Evolutionary conservation across 2,113 vertebrate genomes (phyloP), one percentile per base, ranked within the genome.

Genomic region (Sorex fumeus): DNA sequence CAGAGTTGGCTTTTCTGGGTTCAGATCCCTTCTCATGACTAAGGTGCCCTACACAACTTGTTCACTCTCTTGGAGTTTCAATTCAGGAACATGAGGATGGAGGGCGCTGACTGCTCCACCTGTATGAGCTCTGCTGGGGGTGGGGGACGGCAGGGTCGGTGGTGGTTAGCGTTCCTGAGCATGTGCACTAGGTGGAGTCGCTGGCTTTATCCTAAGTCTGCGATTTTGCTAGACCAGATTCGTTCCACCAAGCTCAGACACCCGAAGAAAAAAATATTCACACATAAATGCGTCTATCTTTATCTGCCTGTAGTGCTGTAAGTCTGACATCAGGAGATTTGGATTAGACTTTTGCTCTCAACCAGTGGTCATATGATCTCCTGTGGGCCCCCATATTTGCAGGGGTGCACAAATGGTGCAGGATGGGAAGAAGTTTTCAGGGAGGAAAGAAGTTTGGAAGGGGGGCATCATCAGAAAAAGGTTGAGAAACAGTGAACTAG

Each of bases 181-280:
- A 0, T 0, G 60, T 32, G 8, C 16, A 47, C 16, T 15, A 5
- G 7, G 4, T 9, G 12, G 2, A 25, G 15, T 40, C 28, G 25
- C 25, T 30, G 23, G 27, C 30, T 87, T 57, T 27, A 25, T 6
- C 5, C 19, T 0, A 11, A 13, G 18, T 21, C 32, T 64, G 53
- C 87, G 30, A 70, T 78, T 13, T 45, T 77, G 7, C 3, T 3
- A 75, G 80, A 13, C 87, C 23, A 69, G 34, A 83, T 57, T 71
- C n/a, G 32, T 60, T 60, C 64, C 7, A 8, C 1, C 0, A 62
- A 53, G 62, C 36, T 83, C 75, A 93, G 70, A 53, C 10, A 40
- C 18, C 27, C 47, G 66, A 12, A 60, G 9, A 28, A 40, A 45
- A 78, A 83, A 36, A 89, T 32, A 13, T 40, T 40, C 40, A 40